Conservation (phyloP, 2,113 vertebrate species). For the Apaloderma vittatum region DNA sequence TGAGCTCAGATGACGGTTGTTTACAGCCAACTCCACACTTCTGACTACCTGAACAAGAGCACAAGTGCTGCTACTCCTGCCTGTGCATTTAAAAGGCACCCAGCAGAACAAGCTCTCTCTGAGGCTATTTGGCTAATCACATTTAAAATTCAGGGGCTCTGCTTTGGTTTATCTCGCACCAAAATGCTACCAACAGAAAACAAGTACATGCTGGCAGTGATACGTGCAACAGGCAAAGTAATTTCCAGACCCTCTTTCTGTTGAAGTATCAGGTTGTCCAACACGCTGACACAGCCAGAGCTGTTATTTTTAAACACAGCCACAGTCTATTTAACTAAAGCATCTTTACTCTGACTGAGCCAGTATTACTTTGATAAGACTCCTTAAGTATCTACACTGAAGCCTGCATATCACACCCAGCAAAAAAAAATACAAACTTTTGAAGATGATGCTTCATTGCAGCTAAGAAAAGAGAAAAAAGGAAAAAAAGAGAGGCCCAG, state of each 20-base stretch:
- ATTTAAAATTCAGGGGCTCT: neutral
- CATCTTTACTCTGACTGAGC: slow-evolving; percentile 72
- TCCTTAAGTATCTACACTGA: slow-evolving; percentile 51
- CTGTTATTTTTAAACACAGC: slow-evolving; percentile 70
- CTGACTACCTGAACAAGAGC: neutral
- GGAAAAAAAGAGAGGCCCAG: neutral
- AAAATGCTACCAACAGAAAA: neutral
- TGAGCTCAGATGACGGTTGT: neutral
- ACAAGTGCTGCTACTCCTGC: neutral
- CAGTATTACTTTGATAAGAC: slow-evolving; percentile 71
- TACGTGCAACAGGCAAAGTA: neutral
- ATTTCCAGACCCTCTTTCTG: slow-evolving; percentile 37
- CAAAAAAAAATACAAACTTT: neutral
- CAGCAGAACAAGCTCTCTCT: neutral
- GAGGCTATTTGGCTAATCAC: neutral
- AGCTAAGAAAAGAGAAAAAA: neutral
- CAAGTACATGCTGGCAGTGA: neutral
- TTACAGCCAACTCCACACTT: neutral
- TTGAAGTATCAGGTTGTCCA: slow-evolving; percentile 35
- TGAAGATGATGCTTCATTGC: neutral
- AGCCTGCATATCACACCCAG: neutral
- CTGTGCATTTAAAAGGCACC: neutral
- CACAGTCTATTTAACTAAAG: slow-evolving; percentile 72
- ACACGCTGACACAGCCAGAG: slow-evolving; percentile 37
- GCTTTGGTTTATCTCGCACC: neutral